These are phyloP conservation scores for Drosophila barbarae DNA, from an alignment of 2,888 invertebrate species.

Conservation along the genomic window DNA sequence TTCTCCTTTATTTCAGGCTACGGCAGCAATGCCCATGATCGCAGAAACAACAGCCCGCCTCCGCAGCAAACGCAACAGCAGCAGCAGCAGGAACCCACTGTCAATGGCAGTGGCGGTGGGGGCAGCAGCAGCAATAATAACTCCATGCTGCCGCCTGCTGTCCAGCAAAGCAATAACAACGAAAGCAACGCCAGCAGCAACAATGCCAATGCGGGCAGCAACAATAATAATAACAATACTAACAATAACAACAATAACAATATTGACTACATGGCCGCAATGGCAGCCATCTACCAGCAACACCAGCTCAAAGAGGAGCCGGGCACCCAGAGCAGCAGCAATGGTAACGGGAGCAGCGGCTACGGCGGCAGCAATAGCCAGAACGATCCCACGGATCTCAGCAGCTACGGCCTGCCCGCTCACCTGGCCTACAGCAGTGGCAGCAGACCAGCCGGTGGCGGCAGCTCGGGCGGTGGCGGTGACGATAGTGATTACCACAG, in stretches of 20 bases:
- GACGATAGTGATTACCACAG: conserved; percentile 76
- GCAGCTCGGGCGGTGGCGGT: conserved; percentile 43
- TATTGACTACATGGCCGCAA: conserved; percentile 77
- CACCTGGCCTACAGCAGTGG: conserved; percentile 69
- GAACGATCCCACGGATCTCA: conserved; percentile 77
- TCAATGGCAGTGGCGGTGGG: conserved; percentile 48
- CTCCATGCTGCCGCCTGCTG: conserved; percentile 60
- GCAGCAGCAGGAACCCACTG: conserved; percentile 53
- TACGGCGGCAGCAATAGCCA: conserved; percentile 69
- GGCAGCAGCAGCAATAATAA: conserved; percentile 44
- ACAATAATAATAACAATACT: conserved; percentile 54
- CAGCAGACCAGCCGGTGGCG: conserved; percentile 43
- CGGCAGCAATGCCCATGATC: conserved; percentile 73
- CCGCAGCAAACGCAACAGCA: conserved; percentile 57
- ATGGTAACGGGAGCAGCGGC: conserved; percentile 50
- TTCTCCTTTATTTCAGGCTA: conserved; percentile 66
- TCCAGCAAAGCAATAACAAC: conserved; percentile 47
- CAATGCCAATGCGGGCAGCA: conserved; percentile 59
- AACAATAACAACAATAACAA: conserved; percentile 71
- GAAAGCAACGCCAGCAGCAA: conserved; percentile 53
- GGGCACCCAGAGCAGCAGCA: conserved; percentile 68
- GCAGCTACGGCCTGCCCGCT: conserved; percentile 72
- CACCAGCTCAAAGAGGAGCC: conserved; percentile 80
- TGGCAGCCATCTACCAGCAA: conserved; percentile 75
- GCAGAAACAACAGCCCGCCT: conserved; percentile 78